Conservation (phyloP, 1,140 invertebrate genomes). For the Heliconius eleuchia region DNA sequence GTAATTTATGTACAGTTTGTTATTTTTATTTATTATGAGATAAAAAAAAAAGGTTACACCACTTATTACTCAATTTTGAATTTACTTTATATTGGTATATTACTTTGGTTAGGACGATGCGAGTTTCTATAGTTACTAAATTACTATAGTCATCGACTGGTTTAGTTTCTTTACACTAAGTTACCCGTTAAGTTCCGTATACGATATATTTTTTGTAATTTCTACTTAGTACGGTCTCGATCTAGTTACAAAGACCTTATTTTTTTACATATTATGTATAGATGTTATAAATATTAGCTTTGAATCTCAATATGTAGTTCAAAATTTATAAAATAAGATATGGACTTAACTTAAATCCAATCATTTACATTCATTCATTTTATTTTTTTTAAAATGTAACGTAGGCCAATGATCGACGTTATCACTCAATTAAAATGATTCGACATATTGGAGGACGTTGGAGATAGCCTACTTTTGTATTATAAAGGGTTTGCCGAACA, state of each 20-base stretch:
- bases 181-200: too few relatives aligned
- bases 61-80: not conserved
- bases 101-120: not conserved
- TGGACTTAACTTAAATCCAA: not conserved
- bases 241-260: too few relatives aligned
- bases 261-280: too few relatives aligned
- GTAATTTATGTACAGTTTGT: not conserved
- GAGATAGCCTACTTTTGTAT: conserved; percentile 33
- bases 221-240: too few relatives aligned
- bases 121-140: too few relatives aligned
- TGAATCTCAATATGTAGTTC: too few relatives aligned
- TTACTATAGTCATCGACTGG: too few relatives aligned
- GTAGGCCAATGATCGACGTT: conserved; percentile 19
- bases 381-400: not conserved
- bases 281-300: too few relatives aligned
- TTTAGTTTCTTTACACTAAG: too few relatives aligned
- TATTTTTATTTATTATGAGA: conserved; percentile 3
- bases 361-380: not conserved
- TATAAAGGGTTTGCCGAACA: conserved; percentile 28
- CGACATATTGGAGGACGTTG: conserved; percentile 28
- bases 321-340: not conserved
- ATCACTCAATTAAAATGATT: conserved; percentile 31
- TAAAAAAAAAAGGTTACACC: not conserved
- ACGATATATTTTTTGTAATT: too few relatives aligned
- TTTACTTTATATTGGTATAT: not conserved